Percentiles rank a stretch among this genome's conserved stretches.
These are phyloP conservation scores for Phyllostomus discolor DNA, from an alignment of 2,113 vertebrate genomes.

Conservation along the genomic window DNA sequence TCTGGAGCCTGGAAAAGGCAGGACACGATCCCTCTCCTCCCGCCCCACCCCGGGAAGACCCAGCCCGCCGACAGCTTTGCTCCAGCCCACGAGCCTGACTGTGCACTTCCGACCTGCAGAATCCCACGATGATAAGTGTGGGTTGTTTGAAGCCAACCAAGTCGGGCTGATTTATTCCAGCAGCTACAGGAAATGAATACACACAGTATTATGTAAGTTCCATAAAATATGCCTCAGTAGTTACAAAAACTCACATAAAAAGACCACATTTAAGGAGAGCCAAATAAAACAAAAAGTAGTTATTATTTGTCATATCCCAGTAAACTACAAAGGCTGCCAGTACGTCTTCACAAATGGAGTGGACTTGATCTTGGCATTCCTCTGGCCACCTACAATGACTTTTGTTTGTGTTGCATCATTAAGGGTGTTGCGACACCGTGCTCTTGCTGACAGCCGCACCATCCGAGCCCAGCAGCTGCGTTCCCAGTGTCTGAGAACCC, in stretches of 20 bases:
- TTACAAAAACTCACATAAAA: not conserved
- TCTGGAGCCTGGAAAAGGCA: not conserved
- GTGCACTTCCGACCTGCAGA: not conserved
- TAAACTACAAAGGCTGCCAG: not conserved
- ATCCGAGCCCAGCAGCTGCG: not conserved
- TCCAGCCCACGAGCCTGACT: not conserved
- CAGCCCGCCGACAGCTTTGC: fast-evolving
- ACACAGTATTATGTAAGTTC: not conserved
- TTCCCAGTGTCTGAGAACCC: not conserved
- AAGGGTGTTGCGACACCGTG: fast-evolving
- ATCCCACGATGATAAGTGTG: fast-evolving
- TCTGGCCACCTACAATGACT: not conserved
- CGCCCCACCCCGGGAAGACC: fast-evolving
- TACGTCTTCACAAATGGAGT: fast-evolving
- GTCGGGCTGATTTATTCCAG: not conserved
- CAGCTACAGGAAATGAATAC: not conserved
- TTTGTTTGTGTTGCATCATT: fast-evolving
- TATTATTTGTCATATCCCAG: not conserved
- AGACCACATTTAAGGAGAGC: not conserved
- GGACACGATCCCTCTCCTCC: fast-evolving
- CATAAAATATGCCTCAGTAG: fast-evolving
- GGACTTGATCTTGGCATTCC: not conserved
- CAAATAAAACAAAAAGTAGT: not conserved
- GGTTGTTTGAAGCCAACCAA: too few species aligned
- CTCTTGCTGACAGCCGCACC: fast-evolving